Base-by-base conservation (phyloP, 2,113 vertebrate genomes). In the Chloroceryle aenea region DNA sequence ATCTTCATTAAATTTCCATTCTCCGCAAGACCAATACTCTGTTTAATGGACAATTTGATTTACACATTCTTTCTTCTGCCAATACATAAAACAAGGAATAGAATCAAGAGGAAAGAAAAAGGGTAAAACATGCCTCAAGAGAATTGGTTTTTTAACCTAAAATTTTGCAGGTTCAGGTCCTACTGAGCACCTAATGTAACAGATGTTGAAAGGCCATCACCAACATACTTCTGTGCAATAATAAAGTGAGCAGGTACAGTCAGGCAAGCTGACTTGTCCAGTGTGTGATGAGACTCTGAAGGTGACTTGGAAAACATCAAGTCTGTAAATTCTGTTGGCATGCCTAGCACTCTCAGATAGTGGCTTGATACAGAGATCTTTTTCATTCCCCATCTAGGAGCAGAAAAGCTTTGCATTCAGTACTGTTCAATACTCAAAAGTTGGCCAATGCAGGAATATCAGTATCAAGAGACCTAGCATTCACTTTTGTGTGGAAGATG, bases 181-280 rank as follows among this genome's bases (percentile, higher is more conserved):
- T 47, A n/a, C n/a, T 47, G 68, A 85, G 32, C 18, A 85, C 34
- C 22, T 82, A 67, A 64, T 4, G 14, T 48, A 55, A 55, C 27
- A 0, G 1, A 55, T 27, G 29, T 15, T 0, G 2, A 82, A 58
- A 4, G 14, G 55, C 36, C 32, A 52, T 8, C 12, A 5, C 32
- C 27, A 27, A 26, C 16, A 40, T 27, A n/a, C 3, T 38, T 73
- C 34, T 40, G 26, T 20, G 14, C 27, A 30, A 5, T 30, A 32
- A 61, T 20, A 72, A 27, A 4, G 30, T 22, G 36, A 77, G 59
- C 53, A 72, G 21, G 8, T 30, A 42, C 27, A 38, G 18, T 61
- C 34, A 52, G 23, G 30, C 23, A 59, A 55, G 9, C 7, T 55
- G 29, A 62, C 14, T 43, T 50, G 23, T 83, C 30, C 9, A 3